Evolutionary conservation across 2,797 vertebrate genomes (phyloP).

Genomic region (Pseudochaenichthys georgianus): DNA sequence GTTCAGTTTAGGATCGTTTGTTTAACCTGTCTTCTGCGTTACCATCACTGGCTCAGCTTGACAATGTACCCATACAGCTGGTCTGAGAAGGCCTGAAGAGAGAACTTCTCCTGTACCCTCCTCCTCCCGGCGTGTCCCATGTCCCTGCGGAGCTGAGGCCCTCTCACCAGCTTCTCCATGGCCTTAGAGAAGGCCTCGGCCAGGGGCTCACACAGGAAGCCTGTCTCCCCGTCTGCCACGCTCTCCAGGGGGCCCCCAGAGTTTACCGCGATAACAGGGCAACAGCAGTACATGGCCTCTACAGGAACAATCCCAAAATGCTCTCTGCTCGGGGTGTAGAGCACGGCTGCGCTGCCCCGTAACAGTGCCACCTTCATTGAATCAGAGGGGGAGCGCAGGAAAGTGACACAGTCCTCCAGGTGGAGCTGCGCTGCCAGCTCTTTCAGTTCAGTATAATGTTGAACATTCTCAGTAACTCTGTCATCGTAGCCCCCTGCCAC

Average conservation of each 20-base stretch:
- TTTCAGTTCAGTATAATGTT: constrained; percentile 91
- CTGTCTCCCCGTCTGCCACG: constrained; percentile 88
- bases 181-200: constrained; percentile 89
- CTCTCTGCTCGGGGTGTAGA: constrained; percentile 97
- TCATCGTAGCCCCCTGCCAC: constrained; percentile 96
- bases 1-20: constrained; percentile 23
- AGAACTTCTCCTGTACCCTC: constrained; percentile 92
- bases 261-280: constrained; percentile 94
- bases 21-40: constrained; percentile 12
- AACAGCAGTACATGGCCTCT: constrained; percentile 96
- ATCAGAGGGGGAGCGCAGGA: constrained; percentile 94
- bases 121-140: constrained; percentile 93
- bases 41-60: constrained; percentile 85
- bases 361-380: constrained; percentile 91
- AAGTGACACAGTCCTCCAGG: constrained; percentile 88
- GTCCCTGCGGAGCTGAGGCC: constrained; percentile 86
- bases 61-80: constrained; percentile 90
- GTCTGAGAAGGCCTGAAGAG: constrained; percentile 91
- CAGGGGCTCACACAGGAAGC: constrained; percentile 91
- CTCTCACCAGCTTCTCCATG: constrained; percentile 90
- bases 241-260: constrained; percentile 97
- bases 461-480: constrained; percentile 92
- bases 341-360: constrained; percentile 86
- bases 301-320: constrained; percentile 98
- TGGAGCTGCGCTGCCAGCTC: constrained; percentile 81